phyloP scores from a whole-genome alignment of 2,888 invertebrate genomes.

The Dascillus cervinus region DNA sequence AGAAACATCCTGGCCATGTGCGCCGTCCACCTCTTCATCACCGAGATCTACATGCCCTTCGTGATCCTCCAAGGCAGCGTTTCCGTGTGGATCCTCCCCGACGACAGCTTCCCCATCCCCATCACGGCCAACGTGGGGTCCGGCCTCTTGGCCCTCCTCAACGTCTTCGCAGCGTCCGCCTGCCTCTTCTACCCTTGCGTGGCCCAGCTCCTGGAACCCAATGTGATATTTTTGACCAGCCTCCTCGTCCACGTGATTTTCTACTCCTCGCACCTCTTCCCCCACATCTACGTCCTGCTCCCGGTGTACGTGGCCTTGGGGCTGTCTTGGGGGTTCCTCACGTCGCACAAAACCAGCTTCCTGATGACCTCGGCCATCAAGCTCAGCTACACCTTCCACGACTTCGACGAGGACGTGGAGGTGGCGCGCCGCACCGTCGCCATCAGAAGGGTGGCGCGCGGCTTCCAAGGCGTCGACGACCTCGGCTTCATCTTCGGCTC shows the following conservation, averaged over 20 bases:
- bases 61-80: conserved; percentile 49
- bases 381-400: conserved; percentile 39
- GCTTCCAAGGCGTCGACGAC: conserved; percentile 50
- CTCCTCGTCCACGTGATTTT: conserved; percentile 51
- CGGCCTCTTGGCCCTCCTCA: conserved; percentile 54
- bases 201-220: conserved; percentile 47
- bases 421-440: conserved; percentile 33
- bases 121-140: conserved; percentile 45
- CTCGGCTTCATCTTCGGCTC: conserved; percentile 51
- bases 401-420: conserved; percentile 40
- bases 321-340: conserved; percentile 44
- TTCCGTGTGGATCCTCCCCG: conserved; percentile 43
- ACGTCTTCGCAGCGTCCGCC: conserved; percentile 53
- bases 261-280: conserved; percentile 53
- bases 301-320: conserved; percentile 52
- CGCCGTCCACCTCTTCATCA: conserved; percentile 53
- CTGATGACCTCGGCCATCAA: conserved; percentile 42
- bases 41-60: conserved; percentile 57
- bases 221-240: conserved; percentile 42
- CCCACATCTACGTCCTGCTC: conserved; percentile 46
- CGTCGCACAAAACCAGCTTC: conserved; percentile 32
- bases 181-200: conserved; percentile 47
- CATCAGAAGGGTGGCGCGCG: conserved; percentile 46
- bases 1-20: conserved; percentile 50
- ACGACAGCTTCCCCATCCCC: conserved; percentile 9